phyloP scores from a whole-genome alignment of 35 echinoderm and acorn worm genomes.

The Apostichopus californicus region DNA sequence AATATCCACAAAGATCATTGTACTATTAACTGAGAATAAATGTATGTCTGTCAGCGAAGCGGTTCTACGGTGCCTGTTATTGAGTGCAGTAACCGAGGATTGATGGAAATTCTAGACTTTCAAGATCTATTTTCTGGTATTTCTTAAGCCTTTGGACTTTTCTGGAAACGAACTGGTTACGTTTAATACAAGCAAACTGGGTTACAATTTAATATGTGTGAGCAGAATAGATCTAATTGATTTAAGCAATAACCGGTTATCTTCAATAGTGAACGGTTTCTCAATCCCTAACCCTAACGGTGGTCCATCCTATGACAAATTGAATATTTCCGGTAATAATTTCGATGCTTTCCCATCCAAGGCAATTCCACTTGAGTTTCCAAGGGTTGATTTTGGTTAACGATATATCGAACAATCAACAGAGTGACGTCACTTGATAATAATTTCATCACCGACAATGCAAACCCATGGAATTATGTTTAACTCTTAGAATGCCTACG shows the following conservation, averaged over 20 bases:
- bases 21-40: too few relatives aligned
- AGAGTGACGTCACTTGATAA: neutral
- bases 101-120: slow-evolving; percentile 18
- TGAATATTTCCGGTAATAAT: slow-evolving; percentile 20
- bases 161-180: slow-evolving; percentile 21
- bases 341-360: slow-evolving; percentile 11
- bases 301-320: neutral
- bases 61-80: neutral
- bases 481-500: too few relatives aligned
- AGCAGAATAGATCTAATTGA: neutral
- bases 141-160: neutral
- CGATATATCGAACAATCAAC: slow-evolving; percentile 40
- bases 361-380: neutral
- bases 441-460: neutral
- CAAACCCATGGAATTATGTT: too few relatives aligned
- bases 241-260: slow-evolving; percentile 19
- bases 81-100: slow-evolving; percentile 27
- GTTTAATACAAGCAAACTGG: slow-evolving; percentile 10
- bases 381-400: neutral
- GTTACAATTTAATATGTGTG: neutral
- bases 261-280: slow-evolving; percentile 4
- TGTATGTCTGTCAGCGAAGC: neutral
- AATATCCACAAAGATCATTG: too few relatives aligned
- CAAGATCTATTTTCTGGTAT: neutral
- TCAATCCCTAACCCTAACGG: neutral